Percentiles rank a stretch among this genome's conserved stretches.
phyloP scores from a whole-genome alignment of 2,888 invertebrate genomes.

The Nebria brevicollis region DNA sequence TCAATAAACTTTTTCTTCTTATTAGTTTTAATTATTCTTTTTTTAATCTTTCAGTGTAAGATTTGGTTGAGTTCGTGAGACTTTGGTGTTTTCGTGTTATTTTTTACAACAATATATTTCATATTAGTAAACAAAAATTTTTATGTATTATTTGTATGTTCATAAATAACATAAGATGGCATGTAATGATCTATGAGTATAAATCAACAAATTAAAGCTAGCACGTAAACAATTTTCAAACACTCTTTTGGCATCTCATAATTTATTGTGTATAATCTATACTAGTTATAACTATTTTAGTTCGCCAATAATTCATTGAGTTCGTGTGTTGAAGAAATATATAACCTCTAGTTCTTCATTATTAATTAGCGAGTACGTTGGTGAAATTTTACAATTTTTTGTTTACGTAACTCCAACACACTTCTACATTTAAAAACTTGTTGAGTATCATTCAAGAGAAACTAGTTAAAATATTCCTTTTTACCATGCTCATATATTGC shows the following conservation, averaged over 20 bases:
- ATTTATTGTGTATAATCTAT: background rate
- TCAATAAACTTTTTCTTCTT: too few relatives aligned
- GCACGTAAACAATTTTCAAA: constrained; percentile 1
- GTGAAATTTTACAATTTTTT: background rate
- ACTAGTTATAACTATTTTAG: background rate
- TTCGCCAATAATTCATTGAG: background rate
- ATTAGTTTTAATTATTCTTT: too few relatives aligned
- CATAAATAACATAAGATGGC: background rate
- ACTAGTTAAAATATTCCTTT: background rate
- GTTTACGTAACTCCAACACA: background rate
- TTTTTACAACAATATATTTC: too few relatives aligned
- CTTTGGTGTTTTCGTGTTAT: too few relatives aligned
- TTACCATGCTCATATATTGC: background rate
- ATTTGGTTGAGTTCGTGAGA: too few relatives aligned
- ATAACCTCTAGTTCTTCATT: background rate
- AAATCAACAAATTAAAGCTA: background rate
- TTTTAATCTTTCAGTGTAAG: too few relatives aligned
- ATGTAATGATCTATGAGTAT: background rate
- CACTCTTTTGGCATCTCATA: background rate
- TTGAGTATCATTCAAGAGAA: background rate
- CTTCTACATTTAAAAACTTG: background rate
- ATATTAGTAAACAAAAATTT: background rate
- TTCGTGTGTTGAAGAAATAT: background rate
- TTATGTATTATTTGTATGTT: background rate
- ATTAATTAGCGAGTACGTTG: background rate